Base-by-base conservation (phyloP, 1,140 invertebrate species). In the Homarus americanus region DNA sequence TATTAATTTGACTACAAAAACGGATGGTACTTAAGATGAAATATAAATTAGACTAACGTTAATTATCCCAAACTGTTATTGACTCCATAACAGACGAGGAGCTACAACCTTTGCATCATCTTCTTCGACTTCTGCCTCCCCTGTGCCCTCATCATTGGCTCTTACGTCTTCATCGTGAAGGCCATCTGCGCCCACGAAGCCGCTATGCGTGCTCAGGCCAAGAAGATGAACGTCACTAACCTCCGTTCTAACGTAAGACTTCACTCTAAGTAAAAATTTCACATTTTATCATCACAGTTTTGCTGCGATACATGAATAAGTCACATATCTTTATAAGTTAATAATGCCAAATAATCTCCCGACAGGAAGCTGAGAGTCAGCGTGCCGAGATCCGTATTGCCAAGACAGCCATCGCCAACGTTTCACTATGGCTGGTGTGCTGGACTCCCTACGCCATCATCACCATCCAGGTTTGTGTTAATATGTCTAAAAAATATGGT, bases 141-240 rank as follows among this genome's bases (percentile, higher is more conserved):
- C 3, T 73, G 93, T n/a, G 15, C 79, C 44, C 36, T 92, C 72
- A 93, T 93, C 66, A 66, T 94, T 34, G 94, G 94, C 92, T 95
- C 94, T 82, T 95, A 95, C 93, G 93, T 93, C 85, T 93, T 94
- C 92, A 95, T 95, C 90, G 93, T 95, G 38, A 93, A 93, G 38
- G 94, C 95, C 32, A 94, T 95, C 53, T 93, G 93, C 15, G 93
- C 93, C n/a, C 95, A 95, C 93, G 95, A 95, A 91, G 93, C 94
- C 44, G 94, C 95, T 87, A 94, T 95, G 93, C 85, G 93, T 34
- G 93, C 93, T 58, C 94, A 94, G 87, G 94, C 94, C 17, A 94
- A 94, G 91, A 94, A 94, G 91, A 94, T 94, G 94, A 94, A 94
- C 87, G 94, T 94, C 20, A 92, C 94, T 24, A 93, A 93, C 34